phyloP scores from a whole-genome alignment of 1,140 invertebrate genomes.

The Trichonephila clavipes region DNA sequence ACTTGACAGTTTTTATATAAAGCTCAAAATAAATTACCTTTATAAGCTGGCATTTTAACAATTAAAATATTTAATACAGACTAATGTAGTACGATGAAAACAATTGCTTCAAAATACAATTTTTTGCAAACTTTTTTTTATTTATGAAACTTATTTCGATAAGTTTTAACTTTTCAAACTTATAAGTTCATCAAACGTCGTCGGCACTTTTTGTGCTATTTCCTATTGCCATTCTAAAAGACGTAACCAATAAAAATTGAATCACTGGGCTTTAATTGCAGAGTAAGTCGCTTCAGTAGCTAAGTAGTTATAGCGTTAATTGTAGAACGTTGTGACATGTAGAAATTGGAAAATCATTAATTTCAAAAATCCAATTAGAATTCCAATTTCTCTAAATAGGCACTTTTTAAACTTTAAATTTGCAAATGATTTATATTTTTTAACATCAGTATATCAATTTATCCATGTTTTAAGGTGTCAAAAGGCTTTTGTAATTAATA shows the following conservation, averaged over 20 bases:
- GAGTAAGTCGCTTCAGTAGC: too few relatives aligned
- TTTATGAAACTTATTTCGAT: not conserved
- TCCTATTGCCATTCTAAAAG: not conserved
- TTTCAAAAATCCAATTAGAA: too few relatives aligned
- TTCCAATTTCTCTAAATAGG: too few relatives aligned
- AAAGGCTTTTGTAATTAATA: too few relatives aligned
- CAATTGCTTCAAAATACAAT: not conserved
- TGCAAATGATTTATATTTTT: too few relatives aligned
- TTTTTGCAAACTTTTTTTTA: not conserved
- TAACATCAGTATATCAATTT: too few relatives aligned
- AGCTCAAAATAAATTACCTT: slow-evolving; percentile 40
- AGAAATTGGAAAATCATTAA: too few relatives aligned
- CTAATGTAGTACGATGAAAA: not conserved
- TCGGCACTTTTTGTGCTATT: slow-evolving; percentile 1
- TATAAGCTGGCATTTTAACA: slow-evolving; percentile 29
- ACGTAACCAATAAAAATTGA: not conserved
- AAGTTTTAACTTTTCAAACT: slow-evolving; percentile 37
- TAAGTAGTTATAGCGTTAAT: too few relatives aligned
- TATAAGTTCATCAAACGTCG: not conserved
- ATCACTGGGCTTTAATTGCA: not conserved
- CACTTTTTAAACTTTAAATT: too few relatives aligned
- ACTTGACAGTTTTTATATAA: slow-evolving; percentile 41
- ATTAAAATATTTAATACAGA: not conserved
- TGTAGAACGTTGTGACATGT: too few relatives aligned
- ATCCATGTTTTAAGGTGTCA: too few relatives aligned